These are phyloP conservation scores for Ptyas mucosa DNA, from an alignment of 2,113 vertebrate species.

Conservation along the genomic window DNA sequence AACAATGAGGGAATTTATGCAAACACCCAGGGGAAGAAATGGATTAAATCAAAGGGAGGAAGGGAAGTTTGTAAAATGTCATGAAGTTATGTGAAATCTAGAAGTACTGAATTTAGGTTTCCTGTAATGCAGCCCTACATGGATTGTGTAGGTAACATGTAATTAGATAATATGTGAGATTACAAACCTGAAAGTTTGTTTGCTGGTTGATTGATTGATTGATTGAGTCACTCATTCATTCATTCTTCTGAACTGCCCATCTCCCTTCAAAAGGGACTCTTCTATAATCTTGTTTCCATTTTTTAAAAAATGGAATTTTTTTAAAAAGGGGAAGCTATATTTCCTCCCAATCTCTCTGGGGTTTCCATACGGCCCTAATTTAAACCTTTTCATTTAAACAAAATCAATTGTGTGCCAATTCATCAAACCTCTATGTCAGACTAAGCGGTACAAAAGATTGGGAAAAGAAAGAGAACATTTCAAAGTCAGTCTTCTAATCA, in stretches of 20 bases:
- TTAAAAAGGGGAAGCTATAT: background rate
- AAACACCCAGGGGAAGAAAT: slow-evolving; percentile 2
- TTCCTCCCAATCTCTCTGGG: background rate
- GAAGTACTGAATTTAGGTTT: background rate
- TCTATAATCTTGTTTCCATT: background rate
- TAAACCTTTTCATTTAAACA: background rate
- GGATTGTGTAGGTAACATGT: background rate
- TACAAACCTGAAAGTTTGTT: background rate
- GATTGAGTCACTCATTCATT: background rate
- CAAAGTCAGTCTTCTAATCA: background rate
- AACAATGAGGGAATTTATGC: background rate
- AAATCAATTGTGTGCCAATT: background rate
- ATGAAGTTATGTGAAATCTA: slow-evolving; percentile 7
- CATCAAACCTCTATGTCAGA: background rate
- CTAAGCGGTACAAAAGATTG: background rate
- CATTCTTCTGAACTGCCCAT: background rate
- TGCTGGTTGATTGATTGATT: background rate
- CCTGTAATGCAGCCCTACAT: background rate
- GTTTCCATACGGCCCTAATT: background rate
- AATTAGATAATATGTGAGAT: background rate
- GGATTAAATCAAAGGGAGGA: slow-evolving; percentile 11
- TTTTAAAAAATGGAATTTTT: background rate
- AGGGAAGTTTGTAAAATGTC: slow-evolving; percentile 19
- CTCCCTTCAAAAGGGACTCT: background rate
- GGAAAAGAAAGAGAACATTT: background rate